A percentile compares a stretch with the other conserved stretches of the same genome.
Evolutionary conservation across 2,888 invertebrate genomes (phyloP).

Genomic region (Apodemia mormo): DNA sequence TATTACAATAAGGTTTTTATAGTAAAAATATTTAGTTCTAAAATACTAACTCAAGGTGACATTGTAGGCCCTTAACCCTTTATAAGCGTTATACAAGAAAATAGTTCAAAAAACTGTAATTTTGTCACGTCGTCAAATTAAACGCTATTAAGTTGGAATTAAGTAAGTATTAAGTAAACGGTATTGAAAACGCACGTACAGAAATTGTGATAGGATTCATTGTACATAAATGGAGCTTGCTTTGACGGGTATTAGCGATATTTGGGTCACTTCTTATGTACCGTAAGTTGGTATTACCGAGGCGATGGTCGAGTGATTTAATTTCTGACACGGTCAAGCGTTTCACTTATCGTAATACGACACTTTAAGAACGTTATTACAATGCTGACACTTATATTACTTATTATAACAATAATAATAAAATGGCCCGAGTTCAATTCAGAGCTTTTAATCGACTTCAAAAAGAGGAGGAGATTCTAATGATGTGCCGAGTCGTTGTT

Average conservation of each 20-base stretch:
- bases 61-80: background rate
- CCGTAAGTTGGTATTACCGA: background rate
- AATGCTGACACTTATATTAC: too few species aligned
- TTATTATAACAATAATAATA: too few species aligned
- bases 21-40: too few species aligned
- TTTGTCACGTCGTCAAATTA: slow-evolving; percentile 4
- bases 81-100: background rate
- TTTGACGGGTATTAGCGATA: slow-evolving; percentile 14
- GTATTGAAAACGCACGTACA: slow-evolving; percentile 1
- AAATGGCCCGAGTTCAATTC: too few species aligned
- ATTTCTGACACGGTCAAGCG: background rate
- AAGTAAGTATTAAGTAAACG: slow-evolving; percentile 7
- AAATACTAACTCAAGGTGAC: background rate
- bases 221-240: background rate
- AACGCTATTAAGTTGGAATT: slow-evolving; percentile 5
- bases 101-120: background rate
- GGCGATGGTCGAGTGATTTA: background rate
- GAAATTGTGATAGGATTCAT: slow-evolving; percentile 10
- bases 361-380: background rate
- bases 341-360: background rate
- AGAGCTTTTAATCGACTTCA: too few species aligned
- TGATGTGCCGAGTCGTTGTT: too few species aligned
- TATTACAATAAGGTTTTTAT: too few species aligned
- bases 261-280: slow-evolving; percentile 5
- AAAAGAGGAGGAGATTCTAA: too few species aligned